Evolutionary conservation across 2,797 vertebrate genomes (phyloP), one percentile per base, ranked within the genome.

Genomic region (Cynopterus sphinx): DNA sequence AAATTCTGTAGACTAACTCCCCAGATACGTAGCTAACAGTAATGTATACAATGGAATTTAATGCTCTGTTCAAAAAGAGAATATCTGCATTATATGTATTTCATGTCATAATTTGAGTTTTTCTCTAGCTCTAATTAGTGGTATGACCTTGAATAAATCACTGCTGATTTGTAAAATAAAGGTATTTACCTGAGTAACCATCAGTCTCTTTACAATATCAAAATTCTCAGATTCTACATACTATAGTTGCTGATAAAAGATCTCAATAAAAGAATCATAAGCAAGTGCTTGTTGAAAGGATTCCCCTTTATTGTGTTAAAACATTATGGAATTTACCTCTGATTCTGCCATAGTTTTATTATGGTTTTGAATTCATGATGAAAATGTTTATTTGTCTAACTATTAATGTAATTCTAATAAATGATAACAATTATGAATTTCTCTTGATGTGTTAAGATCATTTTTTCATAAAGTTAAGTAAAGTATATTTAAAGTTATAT

Each of bases 371-470:
- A 67, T 87, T 93, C 63, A 19, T 73, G 33, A 17, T 83, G 10
- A n/a, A 92, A 95, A 78, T 73, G 87, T 77, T 61, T 92, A 92
- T 91, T 71, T 70, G 28, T 55, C 74, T 74, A 74, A 12, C 3
- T 36, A 79, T 49, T 91, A 63, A 53, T 83, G 3, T 51, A 71
- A 87, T 73, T 82, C 6, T 71, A 57, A 73, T 28, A 65, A 82
- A 75, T n/a, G 8, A 85, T 53, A n/a, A 55, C 9, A 73, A 78
- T 65, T 51, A 43, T 1, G 43, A 78, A 87, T 78, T 87, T 77
- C 5, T 65, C 13, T 59, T 92, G 22, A 65, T 46, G 7, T 77
- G 1, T 77, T 71, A 83, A 82, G 0, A 77, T 57, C 31, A 15
- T 59, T 4, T 51, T 51, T 74, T 71, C 11, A 12, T 87, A 81